phyloP scores from a whole-genome alignment of 1,140 invertebrate genomes.

The Ips typographus region DNA sequence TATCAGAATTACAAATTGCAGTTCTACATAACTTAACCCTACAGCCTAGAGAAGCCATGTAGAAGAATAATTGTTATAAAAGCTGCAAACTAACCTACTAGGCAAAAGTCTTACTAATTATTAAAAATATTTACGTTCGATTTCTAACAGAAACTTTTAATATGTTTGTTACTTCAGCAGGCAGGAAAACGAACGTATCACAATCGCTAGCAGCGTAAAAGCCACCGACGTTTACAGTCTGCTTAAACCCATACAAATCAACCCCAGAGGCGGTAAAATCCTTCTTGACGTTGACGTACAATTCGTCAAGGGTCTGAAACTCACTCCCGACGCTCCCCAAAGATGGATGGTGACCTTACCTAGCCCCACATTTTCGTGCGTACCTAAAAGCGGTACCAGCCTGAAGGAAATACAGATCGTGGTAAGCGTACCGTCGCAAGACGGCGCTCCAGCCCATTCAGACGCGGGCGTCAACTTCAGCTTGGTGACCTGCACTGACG shows the following conservation, averaged over 20 bases:
- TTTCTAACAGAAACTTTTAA: neutral
- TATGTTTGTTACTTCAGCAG: neutral
- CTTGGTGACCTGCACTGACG: conserved; percentile 54
- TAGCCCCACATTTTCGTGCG: conserved; percentile 48
- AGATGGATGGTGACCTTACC: conserved; percentile 57
- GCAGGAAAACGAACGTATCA: neutral
- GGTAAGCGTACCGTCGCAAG: conserved; percentile 47
- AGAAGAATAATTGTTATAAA: no score
- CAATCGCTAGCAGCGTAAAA: neutral
- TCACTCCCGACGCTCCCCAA: conserved; percentile 67
- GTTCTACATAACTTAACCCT: no score
- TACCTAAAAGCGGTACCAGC: conserved; percentile 47
- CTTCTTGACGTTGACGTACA: conserved; percentile 54
- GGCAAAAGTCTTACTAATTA: neutral
- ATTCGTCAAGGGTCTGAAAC: conserved; percentile 59
- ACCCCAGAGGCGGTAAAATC: conserved; percentile 54
- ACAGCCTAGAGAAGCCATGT: no score
- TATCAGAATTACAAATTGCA: no score
- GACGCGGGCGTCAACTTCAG: conserved; percentile 48
- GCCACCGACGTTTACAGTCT: conserved; percentile 37
- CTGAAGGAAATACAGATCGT: conserved; percentile 49
- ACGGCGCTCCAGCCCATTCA: conserved; percentile 38
- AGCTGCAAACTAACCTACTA: no score
- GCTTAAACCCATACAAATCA: conserved; percentile 54
- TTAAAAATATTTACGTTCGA: neutral